Base-by-base conservation (phyloP, 1,140 invertebrate genomes). In the Drosophila parabipectinata region DNA sequence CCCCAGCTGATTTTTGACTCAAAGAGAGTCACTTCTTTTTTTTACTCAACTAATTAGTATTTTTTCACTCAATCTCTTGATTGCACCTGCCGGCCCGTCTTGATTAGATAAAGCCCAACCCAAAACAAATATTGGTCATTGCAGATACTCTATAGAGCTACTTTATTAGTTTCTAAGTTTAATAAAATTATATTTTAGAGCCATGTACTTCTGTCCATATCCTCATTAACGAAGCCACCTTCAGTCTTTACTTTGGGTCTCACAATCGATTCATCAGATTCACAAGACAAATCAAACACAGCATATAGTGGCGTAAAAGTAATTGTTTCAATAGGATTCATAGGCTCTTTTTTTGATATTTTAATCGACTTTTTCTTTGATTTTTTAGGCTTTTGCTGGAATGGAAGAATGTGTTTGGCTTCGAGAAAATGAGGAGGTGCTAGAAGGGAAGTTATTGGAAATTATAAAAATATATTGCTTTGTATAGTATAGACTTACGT, bases 401-500 rank as follows among this genome's bases (percentile, higher is more conserved):
- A 45, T 1, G 48, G 24, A 0, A 26, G 45, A 8, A 90, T 80
- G 32, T 90, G 79, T 12, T 71, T 41, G 2, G 89, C 89, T 54
- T 77, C 73, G 21, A 56, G 63, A 50, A 79, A 91, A 5, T 37
- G 72, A 0, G 89, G 89, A 5, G 81, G 73, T 0, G 63, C 89
- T 91, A 32, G 12, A 41, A 32, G 12, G 14, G 4, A 44, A 9
- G 18, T 45, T 18, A 45, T 32, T 32, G 7, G 9, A 18, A 45
- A 45, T 45, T 45, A 9, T 21, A 44, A 32, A 51, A 30, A 45
- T 44, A 54, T 28, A 28, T 50, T 2, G 14, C 10, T 0, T n/a
- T 47, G 14, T 21, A 37, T 18, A 1, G 9, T 7, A 4, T 21
- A 1, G n/a, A 44, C 50, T 53, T 18, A 88, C 83, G 34, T 55